phyloP scores from a whole-genome alignment of 2,888 invertebrate genomes.

The Hemithea aestivaria region DNA sequence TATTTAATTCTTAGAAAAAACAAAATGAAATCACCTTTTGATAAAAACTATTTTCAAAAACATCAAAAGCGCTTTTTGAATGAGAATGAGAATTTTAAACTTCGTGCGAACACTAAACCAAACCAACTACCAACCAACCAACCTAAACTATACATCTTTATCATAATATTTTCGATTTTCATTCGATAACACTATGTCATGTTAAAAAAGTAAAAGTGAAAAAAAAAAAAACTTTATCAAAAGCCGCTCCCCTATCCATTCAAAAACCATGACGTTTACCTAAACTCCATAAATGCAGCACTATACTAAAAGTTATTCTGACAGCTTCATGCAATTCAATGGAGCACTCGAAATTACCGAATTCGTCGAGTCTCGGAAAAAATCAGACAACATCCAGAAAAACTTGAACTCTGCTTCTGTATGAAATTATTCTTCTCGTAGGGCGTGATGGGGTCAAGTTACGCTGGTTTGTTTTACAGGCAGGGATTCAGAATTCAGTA shows the following conservation, averaged over 20 bases:
- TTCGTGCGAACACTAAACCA: too few relatives aligned
- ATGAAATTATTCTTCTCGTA: conserved; percentile 7
- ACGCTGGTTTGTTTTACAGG: conserved; percentile 39
- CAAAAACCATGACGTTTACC: conserved; percentile 4
- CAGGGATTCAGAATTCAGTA: conserved; percentile 52
- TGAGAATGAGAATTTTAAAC: too few relatives aligned
- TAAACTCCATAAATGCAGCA: conserved; percentile 22
- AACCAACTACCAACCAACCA: too few relatives aligned
- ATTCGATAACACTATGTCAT: background rate
- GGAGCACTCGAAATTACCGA: conserved; percentile 45
- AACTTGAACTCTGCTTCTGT: conserved; percentile 18
- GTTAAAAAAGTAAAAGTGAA: background rate
- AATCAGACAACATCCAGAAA: conserved; percentile 29
- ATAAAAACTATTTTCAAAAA: too few relatives aligned
- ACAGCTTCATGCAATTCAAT: conserved; percentile 39
- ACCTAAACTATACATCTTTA: too few relatives aligned
- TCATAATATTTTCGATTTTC: too few relatives aligned
- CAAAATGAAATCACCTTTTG: background rate
- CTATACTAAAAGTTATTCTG: conserved; percentile 26
- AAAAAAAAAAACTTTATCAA: conserved; percentile 1
- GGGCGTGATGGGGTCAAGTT: conserved; percentile 24
- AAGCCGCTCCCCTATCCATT: conserved; percentile 4
- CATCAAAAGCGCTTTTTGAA: too few relatives aligned
- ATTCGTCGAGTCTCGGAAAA: conserved; percentile 41
- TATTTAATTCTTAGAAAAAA: too few relatives aligned